Percentiles rank a stretch among this genome's conserved stretches.
These are phyloP conservation scores for Climacteris rufus DNA, from an alignment of 2,113 vertebrate genomes.

Conservation along the genomic window DNA sequence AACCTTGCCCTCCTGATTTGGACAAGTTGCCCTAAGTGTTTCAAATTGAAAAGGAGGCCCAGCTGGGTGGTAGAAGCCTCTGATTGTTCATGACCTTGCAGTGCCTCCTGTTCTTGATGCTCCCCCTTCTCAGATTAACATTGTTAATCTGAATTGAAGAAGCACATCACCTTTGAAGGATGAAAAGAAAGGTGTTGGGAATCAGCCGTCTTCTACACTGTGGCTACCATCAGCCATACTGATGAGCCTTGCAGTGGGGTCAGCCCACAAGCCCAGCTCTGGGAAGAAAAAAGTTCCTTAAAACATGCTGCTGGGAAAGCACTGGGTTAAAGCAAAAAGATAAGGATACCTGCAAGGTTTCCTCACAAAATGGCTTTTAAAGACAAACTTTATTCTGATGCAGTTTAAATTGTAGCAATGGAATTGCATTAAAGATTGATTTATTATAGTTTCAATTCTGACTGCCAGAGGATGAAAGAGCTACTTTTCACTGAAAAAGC, in stretches of 20 bases:
- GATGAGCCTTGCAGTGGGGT: neutral
- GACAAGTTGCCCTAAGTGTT: neutral
- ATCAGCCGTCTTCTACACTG: neutral
- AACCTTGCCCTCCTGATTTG: neutral
- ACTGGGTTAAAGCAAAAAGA: neutral
- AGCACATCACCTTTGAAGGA: neutral
- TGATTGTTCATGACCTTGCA: neutral
- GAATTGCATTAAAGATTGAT: neutral
- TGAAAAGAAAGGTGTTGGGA: neutral
- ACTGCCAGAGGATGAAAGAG: neutral
- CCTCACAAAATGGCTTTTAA: neutral
- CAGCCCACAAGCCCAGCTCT: neutral
- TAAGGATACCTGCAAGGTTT: neutral
- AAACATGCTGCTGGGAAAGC: neutral
- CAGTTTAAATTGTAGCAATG: neutral
- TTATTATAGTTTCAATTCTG: neutral
- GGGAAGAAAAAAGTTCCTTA: neutral
- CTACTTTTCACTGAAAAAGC: neutral
- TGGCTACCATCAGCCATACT: neutral
- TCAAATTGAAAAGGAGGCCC: neutral
- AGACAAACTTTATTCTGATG: neutral
- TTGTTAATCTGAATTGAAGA: neutral
- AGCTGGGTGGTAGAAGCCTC: neutral
- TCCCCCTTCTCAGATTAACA: neutral
- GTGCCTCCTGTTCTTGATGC: neutral